Percentiles rank a stretch among this genome's conserved stretches.
phyloP scores from a whole-genome alignment of 2,888 invertebrate species.

The Epinotia demarniana region DNA sequence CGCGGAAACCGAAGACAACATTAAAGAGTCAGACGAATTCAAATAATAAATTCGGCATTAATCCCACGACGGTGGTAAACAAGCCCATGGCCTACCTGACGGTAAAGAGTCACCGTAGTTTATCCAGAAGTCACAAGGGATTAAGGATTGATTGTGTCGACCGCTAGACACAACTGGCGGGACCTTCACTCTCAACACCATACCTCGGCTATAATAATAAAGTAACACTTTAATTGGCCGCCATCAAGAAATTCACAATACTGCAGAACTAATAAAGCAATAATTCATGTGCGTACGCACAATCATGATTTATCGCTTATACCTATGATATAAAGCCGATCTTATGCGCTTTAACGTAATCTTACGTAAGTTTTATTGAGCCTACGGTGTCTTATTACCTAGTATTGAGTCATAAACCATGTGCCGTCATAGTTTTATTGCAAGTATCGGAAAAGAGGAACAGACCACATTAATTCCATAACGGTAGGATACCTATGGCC shows the following conservation, averaged over 20 bases:
- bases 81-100: too few species aligned
- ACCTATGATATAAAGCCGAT: background rate
- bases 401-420: conserved; percentile 1
- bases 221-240: background rate
- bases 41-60: too few species aligned
- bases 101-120: too few species aligned
- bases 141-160: too few species aligned
- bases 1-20: too few species aligned
- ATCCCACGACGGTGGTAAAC: too few species aligned
- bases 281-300: conserved; percentile 6
- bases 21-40: too few species aligned
- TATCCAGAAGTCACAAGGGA: too few species aligned
- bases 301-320: conserved; percentile 9
- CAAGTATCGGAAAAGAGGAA: background rate
- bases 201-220: background rate
- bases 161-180: too few species aligned
- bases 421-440: too few species aligned
- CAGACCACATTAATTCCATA: background rate
- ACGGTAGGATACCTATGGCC: too few species aligned
- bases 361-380: conserved; percentile 9
- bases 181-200: too few species aligned
- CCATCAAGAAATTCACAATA: background rate
- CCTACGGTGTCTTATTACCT: background rate
- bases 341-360: conserved; percentile 9
- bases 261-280: conserved; percentile 11